Evolutionary conservation across 1,140 invertebrate genomes (phyloP), one percentile per base, ranked within the genome.

Genomic region (Liolophura sinensis): DNA sequence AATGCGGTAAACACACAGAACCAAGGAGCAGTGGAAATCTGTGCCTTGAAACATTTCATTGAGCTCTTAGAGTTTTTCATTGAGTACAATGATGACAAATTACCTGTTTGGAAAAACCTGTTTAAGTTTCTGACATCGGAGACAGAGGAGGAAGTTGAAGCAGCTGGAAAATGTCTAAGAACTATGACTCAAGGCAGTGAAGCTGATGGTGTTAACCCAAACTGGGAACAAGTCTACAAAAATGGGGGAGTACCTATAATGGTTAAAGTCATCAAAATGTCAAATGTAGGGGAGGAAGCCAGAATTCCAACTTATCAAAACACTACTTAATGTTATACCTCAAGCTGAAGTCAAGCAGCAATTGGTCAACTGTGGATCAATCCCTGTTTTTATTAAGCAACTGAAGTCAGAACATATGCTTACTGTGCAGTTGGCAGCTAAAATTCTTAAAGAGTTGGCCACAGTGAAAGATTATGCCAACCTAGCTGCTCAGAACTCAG

Each of bases 31-130:
- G 74, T 84, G 50, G 82, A 84, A 64, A 74, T 84, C 18, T 78
- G 77, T 67, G 76, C 78, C 22, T 65, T 78, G 52, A 79, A 82
- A 48, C 71, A 76, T 24, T 78, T 64, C 65, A 75, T 78, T 47
- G 64, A 70, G 25, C 50, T 84, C 16, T 72, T 84, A 1, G 66
- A 78, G 52, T 81, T 73, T 70, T 80, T 84, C 59, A 74, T 82
- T 9, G 69, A 76, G 20, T 55, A 71, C 24, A 68, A 78, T 60
- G 55, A 75, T 60, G 70, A 71, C 1, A 70, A 75, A 50, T 70
- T 84, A 31, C 79, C 80, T n/a, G 82, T 84, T 0, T 84, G 80
- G 80, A 81, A 80, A 60, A 75, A 78, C 62, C 67, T 84, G 55
- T 64, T 84, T 15, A 67, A 72, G 48, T 81, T 79, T 71, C 40